Percentiles rank a stretch among this genome's conserved stretches.
phyloP scores from a whole-genome alignment of 2,113 vertebrate genomes.

The Chascanopsetta lugubris region DNA sequence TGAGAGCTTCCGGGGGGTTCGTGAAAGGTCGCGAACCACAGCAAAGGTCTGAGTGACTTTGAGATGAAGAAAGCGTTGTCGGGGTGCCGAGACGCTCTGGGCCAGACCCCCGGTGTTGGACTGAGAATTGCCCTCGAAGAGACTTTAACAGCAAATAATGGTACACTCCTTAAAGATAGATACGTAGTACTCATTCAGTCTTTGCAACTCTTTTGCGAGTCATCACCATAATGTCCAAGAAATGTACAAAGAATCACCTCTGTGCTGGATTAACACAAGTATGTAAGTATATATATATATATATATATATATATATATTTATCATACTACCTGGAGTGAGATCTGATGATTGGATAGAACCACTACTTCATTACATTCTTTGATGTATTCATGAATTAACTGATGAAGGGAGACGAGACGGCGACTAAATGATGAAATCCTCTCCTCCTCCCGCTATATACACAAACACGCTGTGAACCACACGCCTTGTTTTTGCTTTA shows the following conservation, averaged over 20 bases:
- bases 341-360: conserved; percentile 60
- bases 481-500: conserved; percentile 54
- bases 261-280: conserved; percentile 39
- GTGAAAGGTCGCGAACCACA: conserved; percentile 23
- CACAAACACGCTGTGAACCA: conserved; percentile 32
- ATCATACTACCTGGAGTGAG: conserved; percentile 42
- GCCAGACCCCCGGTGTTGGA: conserved; percentile 21
- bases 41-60: conserved; percentile 43
- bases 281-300: conserved; percentile 12
- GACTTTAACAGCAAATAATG: conserved; percentile 16
- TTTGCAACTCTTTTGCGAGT: conserved; percentile 19
- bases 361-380: conserved; percentile 63
- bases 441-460: conserved; percentile 24
- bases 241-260: conserved; percentile 44
- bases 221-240: background rate
- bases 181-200: conserved; percentile 34
- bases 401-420: conserved; percentile 2
- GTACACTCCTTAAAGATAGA: conserved; percentile 49
- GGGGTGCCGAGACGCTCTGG: conserved; percentile 56
- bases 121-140: conserved; percentile 12
- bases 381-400: conserved; percentile 7
- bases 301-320: background rate
- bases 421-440: conserved; percentile 9
- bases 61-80: conserved; percentile 14
- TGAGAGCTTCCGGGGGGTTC: background rate